Evolutionary conservation across 2,888 invertebrate species (phyloP), one percentile per base, ranked within the genome.

Genomic region (Drosophila ochracea): DNA sequence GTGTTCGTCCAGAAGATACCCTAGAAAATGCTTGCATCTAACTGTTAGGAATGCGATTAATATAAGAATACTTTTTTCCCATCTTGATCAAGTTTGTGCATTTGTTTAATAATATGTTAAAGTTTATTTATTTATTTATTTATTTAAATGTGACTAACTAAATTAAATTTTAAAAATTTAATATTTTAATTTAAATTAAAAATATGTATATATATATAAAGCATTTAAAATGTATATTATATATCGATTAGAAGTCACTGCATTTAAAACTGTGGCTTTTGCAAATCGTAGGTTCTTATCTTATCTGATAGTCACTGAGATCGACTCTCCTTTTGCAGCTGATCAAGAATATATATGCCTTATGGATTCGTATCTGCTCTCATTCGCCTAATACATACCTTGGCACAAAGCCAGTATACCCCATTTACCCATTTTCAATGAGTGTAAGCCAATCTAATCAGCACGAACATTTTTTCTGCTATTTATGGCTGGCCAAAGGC

Each of bases 381-480:
- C 43, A n/a, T 21, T 11, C 6, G 21, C 6, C 21, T 3, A 4
- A 7, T 7, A 47, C 43, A 43, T 6, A 21, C 1, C 21, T 43
- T 13, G 21, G 4, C 13, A 13, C 43, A 16, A 9, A 25, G 4
- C 4, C 47, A 25, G 7, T 16, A 47, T 25, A 25, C 16, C 25
- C 9, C 4, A 16, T 47, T 25, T 28, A 16, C 4, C 1, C 16
- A 47, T 47, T 25, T 47, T 47, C 47, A 28, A 47, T 25, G 25
- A 25, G 25, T 25, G 9, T 9, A 54, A 60, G 65, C 50, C 67
- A 88, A 84, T 79, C 88, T 84, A 83, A 88, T 84, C 84, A 79
- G 55, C 68, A 58, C 68, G 59, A 73, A 64, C 70, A 73, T 65
- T 67, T 76, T 61, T 28, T 72, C 61, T 25, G 39, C 21, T 59